phyloP scores from a whole-genome alignment of 2,888 invertebrate species.

The Cotesia congregata region DNA sequence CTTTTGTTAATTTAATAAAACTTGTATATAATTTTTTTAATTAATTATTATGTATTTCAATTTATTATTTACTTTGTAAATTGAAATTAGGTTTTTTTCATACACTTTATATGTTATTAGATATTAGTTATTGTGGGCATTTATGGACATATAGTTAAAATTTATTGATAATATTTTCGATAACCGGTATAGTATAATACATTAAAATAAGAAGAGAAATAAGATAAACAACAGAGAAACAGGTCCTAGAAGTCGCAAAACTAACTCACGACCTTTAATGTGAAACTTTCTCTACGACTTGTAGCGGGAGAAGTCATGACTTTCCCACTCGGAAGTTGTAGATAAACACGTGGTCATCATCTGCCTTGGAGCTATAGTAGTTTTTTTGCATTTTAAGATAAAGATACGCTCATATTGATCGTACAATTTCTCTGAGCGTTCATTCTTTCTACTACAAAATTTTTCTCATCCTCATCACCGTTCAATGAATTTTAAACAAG shows the following conservation, averaged over 20 bases:
- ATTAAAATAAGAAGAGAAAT: conserved; percentile 15
- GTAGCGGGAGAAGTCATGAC: conserved; percentile 28
- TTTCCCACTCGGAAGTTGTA: conserved; percentile 44
- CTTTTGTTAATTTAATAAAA: neutral
- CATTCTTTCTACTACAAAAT: neutral
- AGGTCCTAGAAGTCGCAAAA: conserved; percentile 61
- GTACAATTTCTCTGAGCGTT: neutral
- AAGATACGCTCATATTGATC: neutral
- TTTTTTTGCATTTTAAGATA: neutral
- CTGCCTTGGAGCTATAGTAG: conserved; percentile 25
- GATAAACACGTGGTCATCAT: conserved; percentile 41
- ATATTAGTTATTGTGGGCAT: too few species aligned
- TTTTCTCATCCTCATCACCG: neutral
- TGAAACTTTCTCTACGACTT: conserved; percentile 43
- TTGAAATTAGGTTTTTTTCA: neutral
- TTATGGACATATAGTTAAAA: neutral
- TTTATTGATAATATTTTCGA: conserved; percentile 2
- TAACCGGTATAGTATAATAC: conserved; percentile 12
- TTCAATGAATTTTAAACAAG: conserved; percentile 5
- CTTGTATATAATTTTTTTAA: too few species aligned
- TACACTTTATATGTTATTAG: neutral
- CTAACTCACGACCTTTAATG: conserved; percentile 57
- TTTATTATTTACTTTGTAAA: neutral
- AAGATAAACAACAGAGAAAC: conserved; percentile 11
- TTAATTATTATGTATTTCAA: neutral